Conservation (phyloP, 2,797 vertebrate species). For the Chrysocyon brachyurus region DNA sequence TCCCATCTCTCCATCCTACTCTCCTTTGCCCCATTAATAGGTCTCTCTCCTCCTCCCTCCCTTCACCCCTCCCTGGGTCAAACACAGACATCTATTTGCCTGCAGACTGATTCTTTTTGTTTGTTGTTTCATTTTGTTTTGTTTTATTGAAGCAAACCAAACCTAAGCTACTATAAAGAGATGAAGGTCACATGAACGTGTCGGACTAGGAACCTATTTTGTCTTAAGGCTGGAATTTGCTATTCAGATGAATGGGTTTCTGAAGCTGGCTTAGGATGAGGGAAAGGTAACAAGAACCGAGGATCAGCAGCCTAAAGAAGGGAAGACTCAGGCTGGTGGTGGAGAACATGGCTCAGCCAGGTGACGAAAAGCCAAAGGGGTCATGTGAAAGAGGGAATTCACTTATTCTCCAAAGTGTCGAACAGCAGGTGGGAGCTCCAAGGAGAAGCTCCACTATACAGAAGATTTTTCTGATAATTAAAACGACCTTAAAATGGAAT, state of each 20-base stretch:
- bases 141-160: not conserved
- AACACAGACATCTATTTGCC: not conserved
- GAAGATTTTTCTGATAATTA: not conserved
- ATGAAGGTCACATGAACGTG: not conserved
- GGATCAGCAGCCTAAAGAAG: not conserved
- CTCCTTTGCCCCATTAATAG: too few species aligned
- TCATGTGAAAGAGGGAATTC: not conserved
- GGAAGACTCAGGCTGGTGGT: not conserved
- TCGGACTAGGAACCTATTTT: not conserved
- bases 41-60: too few species aligned
- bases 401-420: not conserved
- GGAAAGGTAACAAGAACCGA: not conserved
- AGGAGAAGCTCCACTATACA: not conserved
- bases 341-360: not conserved
- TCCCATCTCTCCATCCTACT: not conserved
- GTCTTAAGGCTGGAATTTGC: not conserved
- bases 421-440: not conserved
- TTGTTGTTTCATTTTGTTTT: not conserved
- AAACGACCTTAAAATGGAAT: conserved; percentile 24
- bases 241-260: not conserved
- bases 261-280: not conserved
- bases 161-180: not conserved
- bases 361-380: not conserved
- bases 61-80: not conserved
- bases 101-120: not conserved